phyloP scores from a whole-genome alignment of 1,140 invertebrate genomes.

The Heliconius congener region DNA sequence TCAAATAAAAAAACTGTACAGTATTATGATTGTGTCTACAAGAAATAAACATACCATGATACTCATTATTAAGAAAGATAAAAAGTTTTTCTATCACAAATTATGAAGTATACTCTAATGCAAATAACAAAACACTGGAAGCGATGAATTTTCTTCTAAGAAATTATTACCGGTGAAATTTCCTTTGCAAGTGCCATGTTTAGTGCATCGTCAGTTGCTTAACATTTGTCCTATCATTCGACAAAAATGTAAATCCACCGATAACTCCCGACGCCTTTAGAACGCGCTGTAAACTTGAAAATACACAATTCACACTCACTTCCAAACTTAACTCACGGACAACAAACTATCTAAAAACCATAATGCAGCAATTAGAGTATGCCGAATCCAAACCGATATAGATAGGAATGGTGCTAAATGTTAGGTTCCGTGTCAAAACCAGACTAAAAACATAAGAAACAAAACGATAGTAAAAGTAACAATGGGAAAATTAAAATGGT shows the following conservation, averaged over 20 bases:
- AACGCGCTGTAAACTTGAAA: not conserved
- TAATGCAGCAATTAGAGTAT: too few relatives aligned
- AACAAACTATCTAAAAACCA: too few relatives aligned
- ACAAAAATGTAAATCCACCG: conserved; percentile 37
- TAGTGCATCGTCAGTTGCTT: not conserved
- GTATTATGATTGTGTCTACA: conserved; percentile 32
- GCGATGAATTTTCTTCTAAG: conserved; percentile 7
- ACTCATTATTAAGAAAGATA: not conserved
- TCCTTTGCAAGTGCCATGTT: conserved; percentile 15
- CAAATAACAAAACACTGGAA: conserved; percentile 25
- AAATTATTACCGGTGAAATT: conserved; percentile 23
- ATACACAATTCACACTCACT: too few relatives aligned
- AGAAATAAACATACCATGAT: too few relatives aligned
- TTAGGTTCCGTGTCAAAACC: too few relatives aligned
- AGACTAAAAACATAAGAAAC: too few relatives aligned
- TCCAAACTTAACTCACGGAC: too few relatives aligned
- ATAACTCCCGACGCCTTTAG: conserved; percentile 14
- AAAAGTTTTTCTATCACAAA: not conserved
- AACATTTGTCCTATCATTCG: not conserved
- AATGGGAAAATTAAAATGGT: too few relatives aligned
- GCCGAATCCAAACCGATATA: too few relatives aligned
- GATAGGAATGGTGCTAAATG: too few relatives aligned
- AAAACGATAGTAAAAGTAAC: too few relatives aligned
- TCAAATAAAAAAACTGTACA: conserved; percentile 19
- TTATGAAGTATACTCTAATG: conserved; percentile 31